Evolutionary conservation across 2,888 invertebrate species (phyloP).

Genomic region (Oxytorus armatus): DNA sequence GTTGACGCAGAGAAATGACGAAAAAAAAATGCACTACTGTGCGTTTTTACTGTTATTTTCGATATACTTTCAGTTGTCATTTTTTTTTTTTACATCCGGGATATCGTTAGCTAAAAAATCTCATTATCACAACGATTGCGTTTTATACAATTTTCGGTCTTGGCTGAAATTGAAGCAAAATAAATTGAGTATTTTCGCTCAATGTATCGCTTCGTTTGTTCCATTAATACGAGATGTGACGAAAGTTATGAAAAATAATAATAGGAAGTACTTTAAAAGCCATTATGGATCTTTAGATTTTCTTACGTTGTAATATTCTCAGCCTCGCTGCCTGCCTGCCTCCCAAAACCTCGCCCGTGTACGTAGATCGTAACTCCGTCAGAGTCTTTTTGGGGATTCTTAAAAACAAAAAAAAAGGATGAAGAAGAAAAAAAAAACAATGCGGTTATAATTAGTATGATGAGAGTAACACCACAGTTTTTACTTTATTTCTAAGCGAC

Average conservation of each 20-base stretch:
- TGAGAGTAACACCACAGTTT: constrained; percentile 68
- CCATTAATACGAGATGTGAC: neutral
- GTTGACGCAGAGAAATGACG: constrained; percentile 63
- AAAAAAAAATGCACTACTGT: constrained; percentile 49
- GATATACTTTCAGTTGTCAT: constrained; percentile 4
- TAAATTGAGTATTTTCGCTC: constrained; percentile 4
- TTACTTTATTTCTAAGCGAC: constrained; percentile 70
- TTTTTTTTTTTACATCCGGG: constrained; percentile 12
- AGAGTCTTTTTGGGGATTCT: constrained; percentile 45
- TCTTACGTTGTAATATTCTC: constrained; percentile 58
- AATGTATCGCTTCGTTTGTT: constrained; percentile 17
- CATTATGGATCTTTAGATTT: constrained; percentile 48
- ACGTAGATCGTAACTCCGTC: constrained; percentile 62
- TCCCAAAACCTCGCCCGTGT: constrained; percentile 51
- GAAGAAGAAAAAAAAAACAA: constrained; percentile 58
- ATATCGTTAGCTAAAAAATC: neutral
- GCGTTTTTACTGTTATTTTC: constrained; percentile 46
- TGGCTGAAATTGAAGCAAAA: constrained; percentile 16
- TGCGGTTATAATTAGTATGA: constrained; percentile 67
- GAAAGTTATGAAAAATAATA: constrained; percentile 28
- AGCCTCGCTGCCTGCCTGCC: constrained; percentile 58
- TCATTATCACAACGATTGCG: constrained; percentile 14
- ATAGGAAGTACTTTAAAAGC: constrained; percentile 18
- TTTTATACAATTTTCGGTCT: constrained; percentile 38
- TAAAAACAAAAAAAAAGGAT: constrained; percentile 62